Percentiles rank a stretch among this genome's conserved stretches.
These are phyloP conservation scores for Lineus longissimus DNA, from an alignment of 1,140 invertebrate genomes.

Conservation along the genomic window DNA sequence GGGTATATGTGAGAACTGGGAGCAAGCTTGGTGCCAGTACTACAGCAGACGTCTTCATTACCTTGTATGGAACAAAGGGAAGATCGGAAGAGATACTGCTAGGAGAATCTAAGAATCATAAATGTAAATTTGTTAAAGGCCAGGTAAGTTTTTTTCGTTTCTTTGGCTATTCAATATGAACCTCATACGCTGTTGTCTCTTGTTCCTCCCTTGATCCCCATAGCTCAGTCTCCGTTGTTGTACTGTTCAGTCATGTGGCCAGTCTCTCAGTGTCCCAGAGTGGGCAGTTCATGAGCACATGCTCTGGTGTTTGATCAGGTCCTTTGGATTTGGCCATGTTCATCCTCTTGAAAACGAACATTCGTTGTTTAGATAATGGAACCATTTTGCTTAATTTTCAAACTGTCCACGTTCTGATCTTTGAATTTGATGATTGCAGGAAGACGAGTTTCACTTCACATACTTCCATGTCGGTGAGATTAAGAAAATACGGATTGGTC, in stretches of 20 bases:
- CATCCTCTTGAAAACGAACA: no score
- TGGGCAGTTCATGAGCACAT: no score
- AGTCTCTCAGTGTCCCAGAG: no score
- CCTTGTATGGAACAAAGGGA: constrained; percentile 45
- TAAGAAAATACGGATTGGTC: constrained; percentile 45
- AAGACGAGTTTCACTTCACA: constrained; percentile 41
- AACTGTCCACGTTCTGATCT: no score
- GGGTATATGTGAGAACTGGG: constrained; percentile 43
- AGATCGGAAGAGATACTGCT: constrained; percentile 37
- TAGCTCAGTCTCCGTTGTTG: no score
- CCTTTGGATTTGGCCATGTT: no score
- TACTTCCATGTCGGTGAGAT: constrained; percentile 42
- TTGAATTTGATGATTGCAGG: constrained; percentile 24
- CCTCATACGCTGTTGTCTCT: not conserved
- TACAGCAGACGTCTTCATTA: constrained; percentile 42
- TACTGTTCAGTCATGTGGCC: no score
- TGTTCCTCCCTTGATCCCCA: no score
- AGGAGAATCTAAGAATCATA: constrained; percentile 37
- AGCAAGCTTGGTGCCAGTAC: constrained; percentile 44
- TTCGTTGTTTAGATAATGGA: no score
- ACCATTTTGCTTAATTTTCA: no score
- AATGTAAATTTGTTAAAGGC: constrained; percentile 47
- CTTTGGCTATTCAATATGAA: not conserved
- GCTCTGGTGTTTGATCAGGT: no score
- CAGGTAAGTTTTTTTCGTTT: constrained; percentile 29